These are phyloP conservation scores for Myiozetetes cayanensis DNA, from an alignment of 2,113 vertebrate genomes.

Conservation along the genomic window DNA sequence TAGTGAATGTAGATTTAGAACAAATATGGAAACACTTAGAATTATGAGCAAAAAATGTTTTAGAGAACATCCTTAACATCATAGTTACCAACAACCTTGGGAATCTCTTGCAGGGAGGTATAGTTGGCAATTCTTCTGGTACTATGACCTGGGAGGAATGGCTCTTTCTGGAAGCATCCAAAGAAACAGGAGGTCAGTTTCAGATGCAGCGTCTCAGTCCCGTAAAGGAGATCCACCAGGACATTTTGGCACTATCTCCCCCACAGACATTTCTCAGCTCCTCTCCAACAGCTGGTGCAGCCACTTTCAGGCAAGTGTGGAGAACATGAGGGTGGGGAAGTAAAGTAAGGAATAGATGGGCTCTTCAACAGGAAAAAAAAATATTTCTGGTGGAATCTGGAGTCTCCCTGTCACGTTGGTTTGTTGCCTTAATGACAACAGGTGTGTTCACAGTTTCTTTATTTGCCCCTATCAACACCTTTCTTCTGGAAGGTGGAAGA, in stretches of 20 bases:
- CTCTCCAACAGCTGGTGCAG: not conserved
- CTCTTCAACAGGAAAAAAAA: not conserved
- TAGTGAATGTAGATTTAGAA: not conserved
- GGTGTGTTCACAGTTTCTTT: not conserved
- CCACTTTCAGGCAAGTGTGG: not conserved
- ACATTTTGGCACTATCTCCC: not conserved
- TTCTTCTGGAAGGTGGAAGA: not conserved
- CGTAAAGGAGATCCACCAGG: not conserved
- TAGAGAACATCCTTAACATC: not conserved
- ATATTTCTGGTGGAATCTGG: not conserved
- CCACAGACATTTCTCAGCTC: not conserved
- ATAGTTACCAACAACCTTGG: slow-evolving; percentile 6
- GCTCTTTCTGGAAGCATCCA: slow-evolving; percentile 15
- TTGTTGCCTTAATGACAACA: no score
- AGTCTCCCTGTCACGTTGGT: not conserved
- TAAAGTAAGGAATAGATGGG: not conserved
- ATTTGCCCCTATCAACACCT: not conserved
- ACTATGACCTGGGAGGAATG: slow-evolving; percentile 2
- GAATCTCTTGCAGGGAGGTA: slow-evolving; percentile 28
- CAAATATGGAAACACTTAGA: not conserved
- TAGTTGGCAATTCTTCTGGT: slow-evolving; percentile 21
- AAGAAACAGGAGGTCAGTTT: slow-evolving; percentile 19
- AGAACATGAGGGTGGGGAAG: not conserved
- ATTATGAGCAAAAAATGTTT: not conserved
- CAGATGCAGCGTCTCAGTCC: not conserved